A percentile compares a stretch with the other conserved stretches of the same genome.
These are phyloP conservation scores for Drosophila pseudoananassae DNA, from an alignment of 1,140 invertebrate genomes.

Conservation along the genomic window DNA sequence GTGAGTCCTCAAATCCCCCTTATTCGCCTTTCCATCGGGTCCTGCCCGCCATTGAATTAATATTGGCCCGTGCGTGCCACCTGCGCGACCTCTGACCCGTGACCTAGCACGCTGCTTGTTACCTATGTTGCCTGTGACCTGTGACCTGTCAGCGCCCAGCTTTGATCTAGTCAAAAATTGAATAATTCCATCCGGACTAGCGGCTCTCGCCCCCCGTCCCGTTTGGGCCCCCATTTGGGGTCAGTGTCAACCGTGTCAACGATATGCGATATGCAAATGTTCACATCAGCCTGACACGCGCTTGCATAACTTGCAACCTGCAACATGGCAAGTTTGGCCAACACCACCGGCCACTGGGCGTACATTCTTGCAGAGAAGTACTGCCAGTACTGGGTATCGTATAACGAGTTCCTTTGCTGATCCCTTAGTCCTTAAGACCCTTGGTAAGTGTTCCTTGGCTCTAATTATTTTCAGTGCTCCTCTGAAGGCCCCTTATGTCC, in stretches of 20 bases:
- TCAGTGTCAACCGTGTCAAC: constrained; percentile 73
- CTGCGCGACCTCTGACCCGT: no score
- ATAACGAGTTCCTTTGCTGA: no score
- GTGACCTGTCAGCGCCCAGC: constrained; percentile 17
- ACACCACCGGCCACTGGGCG: neutral
- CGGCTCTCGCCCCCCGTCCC: neutral
- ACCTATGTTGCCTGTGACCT: neutral
- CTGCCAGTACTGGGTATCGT: neutral
- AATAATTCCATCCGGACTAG: constrained; percentile 19
- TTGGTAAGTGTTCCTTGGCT: neutral
- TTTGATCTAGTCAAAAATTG: constrained; percentile 50
- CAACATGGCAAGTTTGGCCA: constrained; percentile 8
- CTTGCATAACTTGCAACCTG: constrained; percentile 66
- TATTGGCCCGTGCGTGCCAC: constrained; percentile 16
- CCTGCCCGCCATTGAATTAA: constrained; percentile 18
- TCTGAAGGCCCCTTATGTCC: neutral
- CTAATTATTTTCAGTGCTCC: neutral
- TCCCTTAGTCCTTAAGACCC: no score
- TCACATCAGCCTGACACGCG: constrained; percentile 52
- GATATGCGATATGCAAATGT: constrained; percentile 71
- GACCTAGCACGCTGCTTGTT: neutral
- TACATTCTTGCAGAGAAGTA: no score
- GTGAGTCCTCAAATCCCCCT: constrained; percentile 51
- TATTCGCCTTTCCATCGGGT: neutral
- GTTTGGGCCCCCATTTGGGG: constrained; percentile 30